Percentiles rank a stretch among this genome's conserved stretches.
These are phyloP conservation scores for Litoditis marina DNA, from an alignment of 2,888 invertebrate genomes.

Conservation along the genomic window DNA sequence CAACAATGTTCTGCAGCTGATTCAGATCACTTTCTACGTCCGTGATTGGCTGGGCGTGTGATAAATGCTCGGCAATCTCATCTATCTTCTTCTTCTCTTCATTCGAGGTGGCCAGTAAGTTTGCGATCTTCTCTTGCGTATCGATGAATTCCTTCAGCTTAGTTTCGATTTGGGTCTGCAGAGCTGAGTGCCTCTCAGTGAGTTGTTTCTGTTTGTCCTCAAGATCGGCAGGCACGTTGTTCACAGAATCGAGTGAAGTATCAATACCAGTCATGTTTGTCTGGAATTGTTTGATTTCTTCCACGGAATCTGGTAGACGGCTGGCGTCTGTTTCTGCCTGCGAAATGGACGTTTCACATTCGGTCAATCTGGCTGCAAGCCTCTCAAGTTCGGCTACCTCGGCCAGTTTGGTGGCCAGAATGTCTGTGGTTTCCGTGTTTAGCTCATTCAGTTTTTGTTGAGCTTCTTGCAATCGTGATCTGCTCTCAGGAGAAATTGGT, in stretches of 20 bases:
- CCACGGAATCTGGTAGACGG: too few species aligned
- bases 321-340: too few species aligned
- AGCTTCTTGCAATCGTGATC: slow-evolving; percentile 8
- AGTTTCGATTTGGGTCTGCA: slow-evolving; percentile 21
- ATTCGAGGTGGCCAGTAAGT: slow-evolving; percentile 6
- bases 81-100: slow-evolving; percentile 21
- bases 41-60: slow-evolving; percentile 22
- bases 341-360: too few species aligned
- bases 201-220: slow-evolving; percentile 22
- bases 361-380: too few species aligned
- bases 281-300: too few species aligned
- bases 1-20: slow-evolving; percentile 17
- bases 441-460: slow-evolving; percentile 4
- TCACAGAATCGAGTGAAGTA: too few species aligned
- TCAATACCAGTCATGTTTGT: too few species aligned
- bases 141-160: slow-evolving; percentile 23
- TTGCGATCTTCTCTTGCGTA: slow-evolving; percentile 17
- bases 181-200: slow-evolving; percentile 16
- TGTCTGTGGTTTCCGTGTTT: slow-evolving; percentile 20
- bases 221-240: slow-evolving; percentile 22
- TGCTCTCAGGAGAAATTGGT: slow-evolving; percentile 1
- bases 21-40: slow-evolving; percentile 23
- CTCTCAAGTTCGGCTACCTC: slow-evolving; percentile 9
- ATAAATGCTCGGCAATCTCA: slow-evolving; percentile 13
- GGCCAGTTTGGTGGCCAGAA: slow-evolving; percentile 15